Percentiles rank a stretch among this genome's conserved stretches.
phyloP scores from a whole-genome alignment of 2,113 vertebrate species.

The Pterocles burchelli region DNA sequence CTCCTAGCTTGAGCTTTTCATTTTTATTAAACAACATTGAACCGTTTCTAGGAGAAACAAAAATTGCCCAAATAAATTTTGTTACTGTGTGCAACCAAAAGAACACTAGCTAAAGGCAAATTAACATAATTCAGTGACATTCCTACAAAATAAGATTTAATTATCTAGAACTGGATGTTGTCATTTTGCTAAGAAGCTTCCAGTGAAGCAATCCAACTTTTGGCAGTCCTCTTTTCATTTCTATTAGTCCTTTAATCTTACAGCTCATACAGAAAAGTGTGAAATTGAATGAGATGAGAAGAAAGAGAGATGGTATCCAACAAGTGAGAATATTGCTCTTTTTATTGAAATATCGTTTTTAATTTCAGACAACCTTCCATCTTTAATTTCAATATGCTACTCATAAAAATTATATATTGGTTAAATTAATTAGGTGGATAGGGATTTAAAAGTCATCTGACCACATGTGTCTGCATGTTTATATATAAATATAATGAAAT shows the following conservation, averaged over 20 bases:
- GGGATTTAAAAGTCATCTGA: neutral
- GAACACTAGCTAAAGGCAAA: slow-evolving; percentile 33
- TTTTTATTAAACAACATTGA: neutral
- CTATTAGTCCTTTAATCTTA: slow-evolving; percentile 27
- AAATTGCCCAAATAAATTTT: slow-evolving; percentile 3
- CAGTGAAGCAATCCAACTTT: neutral
- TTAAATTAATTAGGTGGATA: neutral
- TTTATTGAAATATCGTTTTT: slow-evolving; percentile 4
- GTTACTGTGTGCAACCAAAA: slow-evolving; percentile 16
- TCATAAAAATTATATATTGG: neutral
- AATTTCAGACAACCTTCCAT: slow-evolving; percentile 26
- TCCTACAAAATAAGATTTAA: slow-evolving; percentile 33
- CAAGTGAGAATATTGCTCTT: slow-evolving; percentile 2
- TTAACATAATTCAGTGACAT: slow-evolving; percentile 13
- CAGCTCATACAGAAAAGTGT: neutral
- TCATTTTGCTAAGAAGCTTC: slow-evolving; percentile 31
- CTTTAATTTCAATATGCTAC: neutral
- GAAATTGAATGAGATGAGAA: neutral
- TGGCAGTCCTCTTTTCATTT: slow-evolving; percentile 3
- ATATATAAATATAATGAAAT: neutral
- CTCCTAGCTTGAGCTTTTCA: neutral
- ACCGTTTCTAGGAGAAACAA: neutral
- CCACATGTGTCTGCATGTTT: neutral
- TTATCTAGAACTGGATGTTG: slow-evolving; percentile 20
- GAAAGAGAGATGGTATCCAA: neutral